Evolutionary conservation across 2,113 vertebrate genomes (phyloP), one percentile per base, ranked within the genome.

Genomic region (Stigmatopora argus): DNA sequence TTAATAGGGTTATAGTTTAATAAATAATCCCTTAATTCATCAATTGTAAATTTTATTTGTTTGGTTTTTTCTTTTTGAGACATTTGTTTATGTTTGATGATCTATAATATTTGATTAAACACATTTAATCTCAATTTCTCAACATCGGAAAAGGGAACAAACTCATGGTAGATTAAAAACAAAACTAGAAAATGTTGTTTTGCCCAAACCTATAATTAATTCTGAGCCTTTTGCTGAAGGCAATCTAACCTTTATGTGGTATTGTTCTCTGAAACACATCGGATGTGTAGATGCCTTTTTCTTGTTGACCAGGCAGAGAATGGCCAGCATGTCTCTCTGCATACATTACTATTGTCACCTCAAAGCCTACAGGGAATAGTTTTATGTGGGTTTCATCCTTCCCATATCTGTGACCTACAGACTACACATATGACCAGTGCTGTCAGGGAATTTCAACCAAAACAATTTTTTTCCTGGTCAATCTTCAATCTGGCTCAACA

Each of bases 361-460:
- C 60, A 21, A 62, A 66, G 19, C 65, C 75, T 56, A 62, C 62
- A 76, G 70, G 68, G 58, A 76, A 14, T 47, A 38, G 34, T 48
- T 55, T 68, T 73, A 52, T 67, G 38, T 78, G 59, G 52, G 56
- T 63, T 71, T 73, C 56, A 64, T 53, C 49, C 58, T 62, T 65
- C 47, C 70, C 57, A 57, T 69, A 56, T 66, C 49, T 59, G 57
- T 77, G 80, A 81, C 81, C 76, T 78, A 78, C 68, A 48, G 60
- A 49, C 15, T 56, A 71, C 23, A 60, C 49, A 56, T 53, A 67
- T 73, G 65, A 78, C 70, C 64, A 71, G 44, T 66, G 56, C 62
- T 69, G 78, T 85, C 78, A 79, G 78, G 72, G 23, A 65, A 72
- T 79, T 75, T 45, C 62, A 63, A 77, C 75, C 60, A 65, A 70